Evolutionary conservation across 2,797 vertebrate genomes (phyloP).

Genomic region (Malurus leucopterus): DNA sequence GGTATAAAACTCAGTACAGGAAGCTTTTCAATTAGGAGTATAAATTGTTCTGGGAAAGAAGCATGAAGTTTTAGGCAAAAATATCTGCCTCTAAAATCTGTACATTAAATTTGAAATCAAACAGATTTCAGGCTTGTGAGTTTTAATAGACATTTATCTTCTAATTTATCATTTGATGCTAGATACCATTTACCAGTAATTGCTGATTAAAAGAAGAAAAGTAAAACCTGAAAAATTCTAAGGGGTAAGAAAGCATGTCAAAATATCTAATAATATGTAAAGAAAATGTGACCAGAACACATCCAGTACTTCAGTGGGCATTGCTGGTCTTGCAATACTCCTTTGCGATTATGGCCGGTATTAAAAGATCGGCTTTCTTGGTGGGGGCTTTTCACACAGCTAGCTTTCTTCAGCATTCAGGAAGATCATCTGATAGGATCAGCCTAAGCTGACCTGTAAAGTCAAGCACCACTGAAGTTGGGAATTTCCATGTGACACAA

Average conservation of each 20-base stretch:
- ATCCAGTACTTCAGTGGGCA: not conserved
- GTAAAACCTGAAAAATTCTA: not conserved
- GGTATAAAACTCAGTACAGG: not conserved
- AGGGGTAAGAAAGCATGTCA: not conserved
- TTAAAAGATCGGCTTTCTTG: not conserved
- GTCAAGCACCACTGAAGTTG: not conserved
- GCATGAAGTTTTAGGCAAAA: not conserved
- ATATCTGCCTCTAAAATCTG: not conserved
- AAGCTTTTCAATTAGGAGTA: not conserved
- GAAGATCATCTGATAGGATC: constrained; percentile 1
- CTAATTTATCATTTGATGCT: not conserved
- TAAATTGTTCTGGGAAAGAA: not conserved
- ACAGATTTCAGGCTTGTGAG: not conserved
- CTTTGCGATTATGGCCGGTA: not conserved
- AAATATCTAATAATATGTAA: not conserved
- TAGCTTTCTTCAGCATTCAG: not conserved
- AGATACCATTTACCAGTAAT: not conserved
- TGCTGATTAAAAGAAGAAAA: not conserved
- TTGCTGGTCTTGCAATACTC: not conserved
- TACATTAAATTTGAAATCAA: not conserved
- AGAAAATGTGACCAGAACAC: not conserved
- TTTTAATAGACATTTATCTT: not conserved
- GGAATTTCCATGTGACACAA: constrained; percentile 21
- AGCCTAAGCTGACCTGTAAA: constrained; percentile 34
- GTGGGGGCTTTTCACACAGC: not conserved